Evolutionary conservation across 1,140 invertebrate species (phyloP).

Genomic region (Meloidogyne exigua): DNA sequence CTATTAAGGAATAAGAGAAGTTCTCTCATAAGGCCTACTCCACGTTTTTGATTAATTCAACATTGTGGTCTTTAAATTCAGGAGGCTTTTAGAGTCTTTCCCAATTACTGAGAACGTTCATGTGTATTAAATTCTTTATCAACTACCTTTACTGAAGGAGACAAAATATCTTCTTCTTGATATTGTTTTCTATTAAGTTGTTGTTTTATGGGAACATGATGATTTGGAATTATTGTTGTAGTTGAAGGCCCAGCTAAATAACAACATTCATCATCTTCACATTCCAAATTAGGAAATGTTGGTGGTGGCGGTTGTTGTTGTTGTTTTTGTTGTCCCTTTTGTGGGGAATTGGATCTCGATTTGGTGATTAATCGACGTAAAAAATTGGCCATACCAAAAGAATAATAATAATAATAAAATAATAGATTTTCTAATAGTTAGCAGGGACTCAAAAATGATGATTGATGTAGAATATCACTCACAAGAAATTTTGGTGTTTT

Average conservation of each 20-base stretch:
- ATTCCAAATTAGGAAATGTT: background rate
- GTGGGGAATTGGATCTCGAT: slow-evolving; percentile 44
- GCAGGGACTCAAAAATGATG: background rate
- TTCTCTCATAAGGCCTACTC: too few species aligned
- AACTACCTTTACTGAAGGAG: background rate
- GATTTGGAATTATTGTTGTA: background rate
- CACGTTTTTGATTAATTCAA: too few species aligned
- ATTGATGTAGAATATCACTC: slow-evolving; percentile 1
- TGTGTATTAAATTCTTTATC: too few species aligned
- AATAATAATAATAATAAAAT: background rate
- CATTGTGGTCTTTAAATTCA: too few species aligned
- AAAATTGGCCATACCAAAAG: slow-evolving; percentile 39
- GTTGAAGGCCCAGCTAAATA: background rate
- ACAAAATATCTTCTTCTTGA: background rate
- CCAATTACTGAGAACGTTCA: too few species aligned
- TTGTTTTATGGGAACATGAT: background rate
- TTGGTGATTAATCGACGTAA: slow-evolving; percentile 40
- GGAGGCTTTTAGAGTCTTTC: too few species aligned
- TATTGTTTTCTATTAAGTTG: background rate
- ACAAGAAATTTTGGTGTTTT: background rate
- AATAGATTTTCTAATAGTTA: too few species aligned
- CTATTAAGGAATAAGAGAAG: too few species aligned
- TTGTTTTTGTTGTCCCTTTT: slow-evolving; percentile 17
- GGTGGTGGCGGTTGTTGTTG: background rate
- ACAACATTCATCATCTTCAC: slow-evolving; percentile 4